These are phyloP conservation scores for Bursaphelenchus okinawaensis DNA, from an alignment of 2,888 invertebrate genomes.

Conservation along the genomic window DNA sequence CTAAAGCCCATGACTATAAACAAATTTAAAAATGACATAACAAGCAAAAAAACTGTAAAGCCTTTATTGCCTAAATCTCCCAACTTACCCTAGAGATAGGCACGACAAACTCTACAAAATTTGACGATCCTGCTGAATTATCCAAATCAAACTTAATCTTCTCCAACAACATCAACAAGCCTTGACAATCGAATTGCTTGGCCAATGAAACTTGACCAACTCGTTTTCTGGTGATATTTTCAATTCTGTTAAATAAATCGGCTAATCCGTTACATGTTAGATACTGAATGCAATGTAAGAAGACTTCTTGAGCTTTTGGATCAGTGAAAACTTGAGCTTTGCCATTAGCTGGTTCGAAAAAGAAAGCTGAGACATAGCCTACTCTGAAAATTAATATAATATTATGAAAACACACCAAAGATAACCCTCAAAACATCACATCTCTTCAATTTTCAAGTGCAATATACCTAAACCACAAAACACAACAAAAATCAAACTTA, in stretches of 20 bases:
- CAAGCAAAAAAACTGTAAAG: constrained; percentile 4
- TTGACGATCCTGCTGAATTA: constrained; percentile 4
- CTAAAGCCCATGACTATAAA: too few relatives aligned
- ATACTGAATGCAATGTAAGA: constrained; percentile 31
- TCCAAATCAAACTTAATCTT: constrained; percentile 14
- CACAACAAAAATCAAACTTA: constrained; percentile 11
- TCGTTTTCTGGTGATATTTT: constrained; percentile 10
- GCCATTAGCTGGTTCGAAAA: constrained; percentile 8
- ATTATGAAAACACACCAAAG: background rate
- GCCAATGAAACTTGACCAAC: constrained; percentile 16
- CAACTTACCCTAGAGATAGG: constrained; percentile 22
- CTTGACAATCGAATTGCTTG: constrained; percentile 14
- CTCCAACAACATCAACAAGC: constrained; percentile 20
- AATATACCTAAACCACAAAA: too few relatives aligned
- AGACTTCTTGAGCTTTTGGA: constrained; percentile 26
- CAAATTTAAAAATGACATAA: background rate
- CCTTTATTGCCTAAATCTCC: background rate
- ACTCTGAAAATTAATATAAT: constrained; percentile 9
- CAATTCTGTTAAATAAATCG: constrained; percentile 22
- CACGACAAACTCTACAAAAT: constrained; percentile 30
- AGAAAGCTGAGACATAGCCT: constrained; percentile 14
- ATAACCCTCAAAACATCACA: background rate
- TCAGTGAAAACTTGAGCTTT: constrained; percentile 12
- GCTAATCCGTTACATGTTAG: constrained; percentile 24
- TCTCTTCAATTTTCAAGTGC: too few relatives aligned